phyloP scores from a whole-genome alignment of 2,113 vertebrate species.

The Climacteris rufus region DNA sequence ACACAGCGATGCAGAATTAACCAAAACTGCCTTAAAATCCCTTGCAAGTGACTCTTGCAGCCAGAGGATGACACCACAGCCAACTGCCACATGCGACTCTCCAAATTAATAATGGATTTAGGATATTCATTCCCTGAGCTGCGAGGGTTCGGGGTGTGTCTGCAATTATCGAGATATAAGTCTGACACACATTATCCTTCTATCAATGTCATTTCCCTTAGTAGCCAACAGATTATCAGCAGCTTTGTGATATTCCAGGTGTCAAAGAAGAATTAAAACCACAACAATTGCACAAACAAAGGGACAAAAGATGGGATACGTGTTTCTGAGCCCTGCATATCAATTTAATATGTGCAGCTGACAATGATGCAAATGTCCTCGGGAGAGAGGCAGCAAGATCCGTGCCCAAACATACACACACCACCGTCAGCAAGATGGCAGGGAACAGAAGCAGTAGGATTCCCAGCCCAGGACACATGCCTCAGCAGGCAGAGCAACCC shows the following conservation, averaged over 20 bases:
- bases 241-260: slow-evolving; percentile 69
- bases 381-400: slow-evolving; percentile 53
- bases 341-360: slow-evolving; percentile 65
- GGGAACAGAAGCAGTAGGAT: slow-evolving; percentile 58
- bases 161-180: slow-evolving; percentile 50
- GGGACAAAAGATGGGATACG: slow-evolving; percentile 58
- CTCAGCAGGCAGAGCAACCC: slow-evolving; percentile 58
- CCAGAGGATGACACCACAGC: background rate
- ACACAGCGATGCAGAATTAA: background rate
- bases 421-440: slow-evolving; percentile 55
- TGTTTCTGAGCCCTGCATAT: slow-evolving; percentile 61
- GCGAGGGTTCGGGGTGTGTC: slow-evolving; percentile 35
- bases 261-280: slow-evolving; percentile 67
- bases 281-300: slow-evolving; percentile 63
- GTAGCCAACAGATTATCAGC: slow-evolving; percentile 63
- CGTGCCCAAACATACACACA: slow-evolving; percentile 54
- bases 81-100: background rate
- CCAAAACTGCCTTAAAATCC: background rate
- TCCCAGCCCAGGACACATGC: slow-evolving; percentile 58
- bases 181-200: slow-evolving; percentile 56
- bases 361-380: slow-evolving; percentile 61
- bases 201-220: slow-evolving; percentile 50
- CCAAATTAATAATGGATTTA: slow-evolving; percentile 43
- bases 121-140: slow-evolving; percentile 28
- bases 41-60: background rate